Base-by-base conservation (phyloP, 2,797 vertebrate genomes). In the Hemibagrus guttatus region DNA sequence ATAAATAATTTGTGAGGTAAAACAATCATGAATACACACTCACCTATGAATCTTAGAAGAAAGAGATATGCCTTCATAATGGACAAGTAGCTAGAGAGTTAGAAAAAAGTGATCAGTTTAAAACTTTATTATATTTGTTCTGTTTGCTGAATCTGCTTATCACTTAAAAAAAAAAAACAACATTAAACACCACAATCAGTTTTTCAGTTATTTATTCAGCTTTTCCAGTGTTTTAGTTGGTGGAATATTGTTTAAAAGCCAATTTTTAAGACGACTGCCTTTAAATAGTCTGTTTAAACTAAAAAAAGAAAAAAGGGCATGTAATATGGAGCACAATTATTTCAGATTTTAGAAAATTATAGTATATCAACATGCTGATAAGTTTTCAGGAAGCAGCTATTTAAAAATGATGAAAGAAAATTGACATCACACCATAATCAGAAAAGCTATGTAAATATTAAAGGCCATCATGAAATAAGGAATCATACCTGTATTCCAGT, bases 21-120 rank as follows among this genome's bases (percentile, higher is more conserved):
- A 23, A 81, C 12, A 26, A 39, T 63, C 28, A 17, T 11, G 16
- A 80, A 69, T 56, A 26, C 46, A 56, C n/a, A 54, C 81, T 83
- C 64, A 71, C 81, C 64, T 83, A 83, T 31, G 49, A 69, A 83
- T 39, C 12, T 4, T 8, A 83, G 49, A 2, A 83, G 46, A 56
- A 69, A 35, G 49, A 83, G 19, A 83, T 39, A 83, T 16, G 28
- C 49, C 64, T 69, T 83, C 81, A 83, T 83, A 1, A 54, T 83
- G 81, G 19, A 56, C 11, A 16, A 69, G 0, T 16, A 39, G 9
- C 19, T 69, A 21, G 4, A 5, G 49, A 23, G 46, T 68, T 35
- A 54, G n/a, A 3, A 69, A 26, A 56, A 66, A 21, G 3, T 16
- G 23, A 59, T 19, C 8, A 19, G 0, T 54, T 52, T 42, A 72